A percentile compares a stretch with the other conserved stretches of the same genome.
phyloP scores from a whole-genome alignment of 2,888 invertebrate genomes.

The Dioctria rufipes region DNA sequence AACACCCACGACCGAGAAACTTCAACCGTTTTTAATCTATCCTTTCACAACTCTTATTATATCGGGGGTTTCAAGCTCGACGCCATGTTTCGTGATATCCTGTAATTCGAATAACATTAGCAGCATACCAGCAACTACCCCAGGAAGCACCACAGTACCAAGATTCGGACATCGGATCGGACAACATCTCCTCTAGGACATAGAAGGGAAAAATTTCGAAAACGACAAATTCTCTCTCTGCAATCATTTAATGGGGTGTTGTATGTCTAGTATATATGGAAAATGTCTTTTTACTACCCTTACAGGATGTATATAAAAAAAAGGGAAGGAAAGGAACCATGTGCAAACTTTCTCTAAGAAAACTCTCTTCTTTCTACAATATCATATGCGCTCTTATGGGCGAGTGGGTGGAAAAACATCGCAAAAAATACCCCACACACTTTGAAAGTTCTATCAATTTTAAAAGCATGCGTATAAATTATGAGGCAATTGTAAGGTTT shows the following conservation, averaged over 20 bases:
- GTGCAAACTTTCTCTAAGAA: slow-evolving; percentile 2
- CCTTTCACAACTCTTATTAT: slow-evolving; percentile 54
- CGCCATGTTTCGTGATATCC: slow-evolving; percentile 57
- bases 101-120: slow-evolving; percentile 45
- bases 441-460: no score
- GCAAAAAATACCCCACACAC: not conserved
- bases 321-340: not conserved
- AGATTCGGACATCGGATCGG: not conserved
- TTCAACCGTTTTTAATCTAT: slow-evolving; percentile 53
- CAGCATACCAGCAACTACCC: slow-evolving; percentile 50
- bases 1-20: slow-evolving; percentile 50
- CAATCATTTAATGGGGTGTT: slow-evolving; percentile 9
- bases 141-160: not conserved
- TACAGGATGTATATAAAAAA: not conserved
- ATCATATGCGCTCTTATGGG: not conserved
- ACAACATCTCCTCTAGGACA: no score
- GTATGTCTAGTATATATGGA: not conserved
- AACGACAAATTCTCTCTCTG: slow-evolving; percentile 18
- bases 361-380: slow-evolving; percentile 18
- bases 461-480: not conserved
- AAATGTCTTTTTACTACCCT: not conserved
- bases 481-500: not conserved
- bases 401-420: slow-evolving; percentile 19
- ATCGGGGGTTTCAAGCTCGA: slow-evolving; percentile 58
- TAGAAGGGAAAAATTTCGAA: slow-evolving; percentile 40